Percentiles rank a stretch among this genome's conserved stretches.
These are phyloP conservation scores for Emys orbicularis DNA, from an alignment of 2,797 vertebrate species.

Conservation along the genomic window DNA sequence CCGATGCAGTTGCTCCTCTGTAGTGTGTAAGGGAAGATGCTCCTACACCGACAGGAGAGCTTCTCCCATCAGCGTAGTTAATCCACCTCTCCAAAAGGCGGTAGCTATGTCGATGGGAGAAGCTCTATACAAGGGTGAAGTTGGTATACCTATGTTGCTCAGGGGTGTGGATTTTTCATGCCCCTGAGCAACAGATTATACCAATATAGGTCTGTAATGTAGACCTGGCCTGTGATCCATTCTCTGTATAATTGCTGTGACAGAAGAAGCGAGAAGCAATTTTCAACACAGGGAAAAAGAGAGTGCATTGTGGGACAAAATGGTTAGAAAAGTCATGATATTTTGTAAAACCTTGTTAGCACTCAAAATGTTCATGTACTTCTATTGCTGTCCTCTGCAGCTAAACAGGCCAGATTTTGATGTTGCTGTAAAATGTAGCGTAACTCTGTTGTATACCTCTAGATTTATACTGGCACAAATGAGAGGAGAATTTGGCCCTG, in stretches of 20 bases:
- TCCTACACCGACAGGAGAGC: neutral
- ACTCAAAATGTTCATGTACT: neutral
- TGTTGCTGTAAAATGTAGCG: rapidly evolving
- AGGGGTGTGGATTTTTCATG: neutral
- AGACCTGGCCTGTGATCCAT: rapidly evolving
- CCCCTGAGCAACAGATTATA: neutral
- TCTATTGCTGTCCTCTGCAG: neutral
- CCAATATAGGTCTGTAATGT: neutral
- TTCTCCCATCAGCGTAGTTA: neutral
- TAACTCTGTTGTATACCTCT: rapidly evolving
- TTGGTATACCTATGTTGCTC: neutral
- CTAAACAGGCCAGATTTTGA: neutral
- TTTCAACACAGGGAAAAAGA: neutral
- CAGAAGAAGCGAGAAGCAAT: neutral
- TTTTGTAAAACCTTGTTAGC: neutral
- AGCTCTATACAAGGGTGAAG: neutral
- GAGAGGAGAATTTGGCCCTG: neutral
- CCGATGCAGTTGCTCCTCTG: neutral
- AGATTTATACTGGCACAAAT: no score
- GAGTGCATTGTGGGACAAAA: neutral
- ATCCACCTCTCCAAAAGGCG: neutral
- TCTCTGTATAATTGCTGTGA: neutral
- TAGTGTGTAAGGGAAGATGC: neutral
- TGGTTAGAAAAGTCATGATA: neutral
- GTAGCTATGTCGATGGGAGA: neutral